Evolutionary conservation across 1,140 invertebrate species (phyloP), one percentile per base, ranked within the genome.

Genomic region (Heliconius nattereri): DNA sequence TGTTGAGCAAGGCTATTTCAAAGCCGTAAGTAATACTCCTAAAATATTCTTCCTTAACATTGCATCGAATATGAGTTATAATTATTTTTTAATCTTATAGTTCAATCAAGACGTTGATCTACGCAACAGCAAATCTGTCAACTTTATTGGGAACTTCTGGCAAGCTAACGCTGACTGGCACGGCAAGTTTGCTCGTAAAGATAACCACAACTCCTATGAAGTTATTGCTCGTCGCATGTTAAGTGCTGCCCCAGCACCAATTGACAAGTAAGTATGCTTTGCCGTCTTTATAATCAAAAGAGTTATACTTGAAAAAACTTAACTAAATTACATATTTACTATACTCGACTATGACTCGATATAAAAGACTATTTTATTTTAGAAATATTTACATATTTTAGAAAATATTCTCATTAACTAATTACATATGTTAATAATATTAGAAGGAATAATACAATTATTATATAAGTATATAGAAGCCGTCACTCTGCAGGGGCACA

Each of bases 111-210:
- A 91, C 32, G 79, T 92, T 95, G 83, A 95, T 94, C 82, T 92
- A 73, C 80, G 76, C 75, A 85, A 89, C 78, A 85, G 84, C n/a
- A 89, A 91, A 70, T 86, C 87, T 35, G 85, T 96, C 72, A 95
- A 96, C 86, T 95, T 95, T 73, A 94, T 97, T 54, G 96, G 96
- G 40, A 96, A 97, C 86, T 91, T 96, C 72, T 96, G 97, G 84
- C 96, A 97, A 95, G 95, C 95, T 8, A 97, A 97, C 84, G 90
- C 92, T 23, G 96, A 97, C 80, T 95, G 96, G 7, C 95, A 94
- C 81, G 96, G 97, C 85, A 89, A 90, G 35, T 89, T 94, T 78
- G 96, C 94, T 85, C 96, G 96, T 66, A 87, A 95, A 57, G 92
- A 95, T 81, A 93, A 95, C 84, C 95, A 95, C 78, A 95, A 94